Conservation (phyloP, 2,888 invertebrate genomes). For the Nomada flava region DNA sequence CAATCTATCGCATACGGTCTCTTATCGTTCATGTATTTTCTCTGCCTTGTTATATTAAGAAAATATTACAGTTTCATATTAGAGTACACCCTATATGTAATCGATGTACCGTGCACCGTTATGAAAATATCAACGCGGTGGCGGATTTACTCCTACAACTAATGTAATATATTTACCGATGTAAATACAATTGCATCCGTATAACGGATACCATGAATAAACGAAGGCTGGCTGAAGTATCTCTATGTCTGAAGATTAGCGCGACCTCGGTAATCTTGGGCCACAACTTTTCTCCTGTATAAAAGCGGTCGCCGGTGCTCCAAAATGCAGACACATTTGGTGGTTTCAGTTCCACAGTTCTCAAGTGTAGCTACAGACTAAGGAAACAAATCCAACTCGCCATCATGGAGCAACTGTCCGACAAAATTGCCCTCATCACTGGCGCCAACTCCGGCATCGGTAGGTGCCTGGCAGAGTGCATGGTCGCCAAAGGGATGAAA, state of each 20-base stretch:
- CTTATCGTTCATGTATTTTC: no score
- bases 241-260: conserved; percentile 48
- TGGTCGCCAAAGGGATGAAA: conserved; percentile 83
- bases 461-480: conserved; percentile 79
- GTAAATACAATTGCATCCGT: conserved; percentile 23
- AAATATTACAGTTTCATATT: not conserved
- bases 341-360: conserved; percentile 10
- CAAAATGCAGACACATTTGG: conserved; percentile 44
- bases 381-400: not conserved
- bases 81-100: conserved; percentile 11
- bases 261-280: conserved; percentile 65
- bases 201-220: conserved; percentile 25
- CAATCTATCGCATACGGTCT: no score
- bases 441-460: conserved; percentile 85
- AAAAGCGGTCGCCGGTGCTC: conserved; percentile 43
- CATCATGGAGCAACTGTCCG: conserved; percentile 82
- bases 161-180: conserved; percentile 35
- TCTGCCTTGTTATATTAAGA: not conserved
- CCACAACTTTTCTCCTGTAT: conserved; percentile 57
- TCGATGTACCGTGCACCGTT: not conserved
- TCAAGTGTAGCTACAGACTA: not conserved
- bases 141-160: conserved; percentile 31
- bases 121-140: not conserved
- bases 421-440: conserved; percentile 85
- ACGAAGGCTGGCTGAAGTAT: conserved; percentile 35